Evolutionary conservation across 2,797 vertebrate genomes (phyloP).

Genomic region (Chloroceryle amazona): DNA sequence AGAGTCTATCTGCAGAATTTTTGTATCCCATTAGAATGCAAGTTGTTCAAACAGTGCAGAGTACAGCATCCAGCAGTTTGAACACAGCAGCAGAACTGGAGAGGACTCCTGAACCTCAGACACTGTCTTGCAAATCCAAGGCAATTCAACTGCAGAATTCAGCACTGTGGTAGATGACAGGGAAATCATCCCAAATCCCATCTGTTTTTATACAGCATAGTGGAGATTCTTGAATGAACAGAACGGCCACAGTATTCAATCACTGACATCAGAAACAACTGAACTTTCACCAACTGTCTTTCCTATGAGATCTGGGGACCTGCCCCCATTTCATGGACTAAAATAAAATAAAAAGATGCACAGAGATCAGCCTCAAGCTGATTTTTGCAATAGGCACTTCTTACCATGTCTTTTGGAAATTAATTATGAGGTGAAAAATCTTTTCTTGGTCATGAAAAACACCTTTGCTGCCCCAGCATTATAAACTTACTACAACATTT

Average conservation of each 20-base stretch:
- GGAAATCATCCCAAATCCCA: constrained; percentile 17
- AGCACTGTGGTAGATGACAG: neutral
- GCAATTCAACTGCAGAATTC: neutral
- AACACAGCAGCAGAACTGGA: neutral
- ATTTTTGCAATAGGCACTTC: neutral
- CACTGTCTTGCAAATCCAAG: neutral
- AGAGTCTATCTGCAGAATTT: no score
- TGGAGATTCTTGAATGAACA: constrained; percentile 40
- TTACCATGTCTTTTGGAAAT: neutral
- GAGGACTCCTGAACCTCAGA: neutral
- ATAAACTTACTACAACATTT: neutral
- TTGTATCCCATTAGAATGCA: neutral
- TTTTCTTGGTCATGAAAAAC: neutral
- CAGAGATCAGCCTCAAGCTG: neutral
- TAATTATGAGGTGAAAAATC: neutral
- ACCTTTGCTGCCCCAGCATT: neutral
- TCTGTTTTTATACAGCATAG: constrained; percentile 15
- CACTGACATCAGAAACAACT: constrained; percentile 20
- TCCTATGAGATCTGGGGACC: constrained; percentile 41
- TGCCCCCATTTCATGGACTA: constrained; percentile 25
- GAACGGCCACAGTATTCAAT: constrained; percentile 28
- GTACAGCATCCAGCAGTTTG: neutral
- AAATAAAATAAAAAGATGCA: neutral
- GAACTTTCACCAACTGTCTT: constrained; percentile 45
- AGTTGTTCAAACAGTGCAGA: neutral